Base-by-base conservation (phyloP, 23 tunicate genomes). In the Ciona savignyi region DNA sequence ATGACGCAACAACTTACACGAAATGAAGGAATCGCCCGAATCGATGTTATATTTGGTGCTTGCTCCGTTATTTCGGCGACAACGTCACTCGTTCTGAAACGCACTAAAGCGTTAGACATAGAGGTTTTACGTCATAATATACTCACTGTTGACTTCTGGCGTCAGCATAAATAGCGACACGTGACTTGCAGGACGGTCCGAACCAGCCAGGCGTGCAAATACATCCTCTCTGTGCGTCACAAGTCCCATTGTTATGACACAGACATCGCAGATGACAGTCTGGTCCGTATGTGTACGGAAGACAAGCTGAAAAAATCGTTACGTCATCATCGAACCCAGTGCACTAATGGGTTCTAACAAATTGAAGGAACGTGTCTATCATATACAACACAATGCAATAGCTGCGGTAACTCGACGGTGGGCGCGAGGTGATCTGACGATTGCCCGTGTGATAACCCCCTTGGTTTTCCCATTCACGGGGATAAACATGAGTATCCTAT, bases 291-390 rank as follows among this genome's bases (percentile, higher is more conserved):
- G 3, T 23, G 34, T 69, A 35, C 0, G 77, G 62, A 1, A 71
- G 71, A 62, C 85, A 80, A 49, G 67, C 83, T 78, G 42, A 1
- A 65, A 66, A 32, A n/a, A n/a, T n/a, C n/a, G n/a, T n/a, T n/a
- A n/a, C n/a, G n/a, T n/a, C n/a, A n/a, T n/a, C n/a, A n/a, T n/a
- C n/a, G n/a, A n/a, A n/a, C n/a, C n/a, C n/a, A n/a, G n/a, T n/a
- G n/a, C n/a, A n/a, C n/a, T n/a, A n/a, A n/a, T n/a, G n/a, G n/a
- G n/a, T n/a, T n/a, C n/a, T n/a, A n/a, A n/a, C n/a, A n/a, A n/a
- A n/a, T n/a, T n/a, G n/a, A n/a, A n/a, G n/a, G n/a, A n/a, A n/a
- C n/a, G n/a, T n/a, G n/a, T n/a, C n/a, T n/a, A n/a, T n/a, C n/a
- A n/a, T n/a, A n/a, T n/a, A n/a, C n/a, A n/a, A n/a, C n/a, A n/a